Evolutionary conservation across 1,140 invertebrate species (phyloP), one percentile per base, ranked within the genome.

Genomic region (Anastrepha ludens): DNA sequence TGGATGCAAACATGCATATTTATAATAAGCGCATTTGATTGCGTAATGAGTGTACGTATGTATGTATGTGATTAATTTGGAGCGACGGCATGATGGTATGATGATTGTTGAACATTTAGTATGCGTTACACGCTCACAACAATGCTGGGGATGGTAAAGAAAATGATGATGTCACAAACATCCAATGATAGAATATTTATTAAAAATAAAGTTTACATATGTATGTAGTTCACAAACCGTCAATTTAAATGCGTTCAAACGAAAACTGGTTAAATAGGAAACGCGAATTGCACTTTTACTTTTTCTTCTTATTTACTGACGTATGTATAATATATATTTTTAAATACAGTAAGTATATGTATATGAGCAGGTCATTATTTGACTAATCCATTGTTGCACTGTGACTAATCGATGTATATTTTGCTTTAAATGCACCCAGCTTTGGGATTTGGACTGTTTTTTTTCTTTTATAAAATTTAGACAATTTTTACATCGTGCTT

Each of bases 121-220:
- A 50, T 50, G 47, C 47, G 74, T n/a, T n/a, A 55, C 47, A 9
- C 74, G 47, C 44, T 81, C 74, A 29, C 47, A 50, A 81, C 15
- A n/a, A 55, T 50, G 74, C 74, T 55, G 47, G 11, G 6, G 29
- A 67, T 15, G 5, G 47, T 20, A 9, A 81, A 50, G 47, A 11
- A 20, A 81, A 55, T 81, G 74, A 81, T 81, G 74, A 81, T 58
- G 74, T 81, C 74, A 81, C 74, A 55, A 58, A 20, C 20, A 55
- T 55, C 74, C 20, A 55, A 81, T 81, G 47, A 55, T 47, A 81
- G 55, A 3, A 17, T 55, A 81, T 55, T 41, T 47, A 13, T 55
- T 44, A 74, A 44, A 47, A 29, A 29, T 29, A 41, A 47, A 47
- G 67, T 47, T 4, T 47, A 13, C 3, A 74, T 74, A 70, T 65